Evolutionary conservation across 1,140 invertebrate species (phyloP).

Genomic region (Spodoptera frugiperda): DNA sequence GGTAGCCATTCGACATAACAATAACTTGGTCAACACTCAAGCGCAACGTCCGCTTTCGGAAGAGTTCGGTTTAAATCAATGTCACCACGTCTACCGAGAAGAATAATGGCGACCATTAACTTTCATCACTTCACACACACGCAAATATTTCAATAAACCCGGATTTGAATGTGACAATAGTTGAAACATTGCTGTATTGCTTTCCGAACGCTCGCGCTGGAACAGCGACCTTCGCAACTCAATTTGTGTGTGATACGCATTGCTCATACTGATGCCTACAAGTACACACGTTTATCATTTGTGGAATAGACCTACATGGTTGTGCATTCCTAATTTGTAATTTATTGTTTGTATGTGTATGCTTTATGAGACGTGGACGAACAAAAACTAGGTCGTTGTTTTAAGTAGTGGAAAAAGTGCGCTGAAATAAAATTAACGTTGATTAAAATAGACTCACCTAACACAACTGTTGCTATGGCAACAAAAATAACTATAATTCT

Average conservation of each 20-base stretch:
- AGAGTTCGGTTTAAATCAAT: slow-evolving; percentile 42
- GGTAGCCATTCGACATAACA: slow-evolving; percentile 35
- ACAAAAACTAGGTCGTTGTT: not conserved
- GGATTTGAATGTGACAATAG: slow-evolving; percentile 37
- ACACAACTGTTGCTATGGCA: not conserved
- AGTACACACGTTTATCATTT: slow-evolving; percentile 36
- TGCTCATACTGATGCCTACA: slow-evolving; percentile 8
- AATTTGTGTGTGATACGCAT: slow-evolving; percentile 36
- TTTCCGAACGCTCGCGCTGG: slow-evolving; percentile 22
- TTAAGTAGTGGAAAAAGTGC: not conserved
- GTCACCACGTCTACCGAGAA: slow-evolving; percentile 25
- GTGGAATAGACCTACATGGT: slow-evolving; percentile 35
- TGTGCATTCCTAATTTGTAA: slow-evolving; percentile 7
- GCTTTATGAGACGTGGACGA: slow-evolving; percentile 11
- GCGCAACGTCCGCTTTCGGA: slow-evolving; percentile 28
- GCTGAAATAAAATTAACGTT: not conserved
- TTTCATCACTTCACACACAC: slow-evolving; percentile 45
- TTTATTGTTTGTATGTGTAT: slow-evolving; percentile 25
- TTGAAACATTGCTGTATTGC: slow-evolving; percentile 35
- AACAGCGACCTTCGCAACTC: slow-evolving; percentile 17
- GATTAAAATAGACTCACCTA: too few relatives aligned
- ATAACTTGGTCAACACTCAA: slow-evolving; percentile 43
- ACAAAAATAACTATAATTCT: slow-evolving; percentile 7
- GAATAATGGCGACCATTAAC: slow-evolving; percentile 44
- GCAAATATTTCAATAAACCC: slow-evolving; percentile 39